Conservation (phyloP, 1,140 invertebrate species). For the Brachionus manjavacas region DNA sequence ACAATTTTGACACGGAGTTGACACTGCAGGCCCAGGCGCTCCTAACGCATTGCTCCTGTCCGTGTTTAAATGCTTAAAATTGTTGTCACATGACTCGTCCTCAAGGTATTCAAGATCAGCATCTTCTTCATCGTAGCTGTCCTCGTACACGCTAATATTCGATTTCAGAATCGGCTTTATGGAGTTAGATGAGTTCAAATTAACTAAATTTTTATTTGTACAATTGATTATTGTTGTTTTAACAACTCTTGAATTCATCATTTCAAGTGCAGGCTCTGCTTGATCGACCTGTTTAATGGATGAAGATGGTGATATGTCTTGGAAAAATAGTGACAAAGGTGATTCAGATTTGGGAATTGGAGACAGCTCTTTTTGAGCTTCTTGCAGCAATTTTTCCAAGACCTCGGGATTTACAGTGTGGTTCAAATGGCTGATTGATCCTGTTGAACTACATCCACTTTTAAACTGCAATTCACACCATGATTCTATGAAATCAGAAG, state of each 20-base stretch:
- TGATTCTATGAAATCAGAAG: conserved; percentile 7
- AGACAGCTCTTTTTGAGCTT: conserved; percentile 32
- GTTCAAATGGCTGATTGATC: conserved; percentile 35
- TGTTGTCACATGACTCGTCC: not conserved
- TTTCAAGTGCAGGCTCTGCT: not conserved
- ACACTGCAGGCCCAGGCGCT: conserved; percentile 6
- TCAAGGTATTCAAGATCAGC: not conserved
- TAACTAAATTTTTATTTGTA: conserved; percentile 12
- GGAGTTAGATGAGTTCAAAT: not conserved
- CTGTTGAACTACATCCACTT: conserved; percentile 41
- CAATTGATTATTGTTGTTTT: not conserved
- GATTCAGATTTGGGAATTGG: not conserved
- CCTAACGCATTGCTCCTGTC: not conserved
- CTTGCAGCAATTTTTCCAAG: conserved; percentile 34
- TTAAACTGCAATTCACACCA: conserved; percentile 39
- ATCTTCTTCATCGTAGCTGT: conserved; percentile 2
- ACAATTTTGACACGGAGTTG: conserved; percentile 31
- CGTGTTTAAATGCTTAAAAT: not conserved
- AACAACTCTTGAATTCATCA: not conserved
- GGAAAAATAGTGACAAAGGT: not conserved
- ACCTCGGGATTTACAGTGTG: conserved; percentile 40
- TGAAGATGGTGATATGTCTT: conserved; percentile 18
- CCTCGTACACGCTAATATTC: not conserved
- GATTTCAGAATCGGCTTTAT: conserved; percentile 8
- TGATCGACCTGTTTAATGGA: not conserved